Evolutionary conservation across 1,140 invertebrate species (phyloP), one percentile per base, ranked within the genome.

Genomic region (Acromyrmex echinatior): DNA sequence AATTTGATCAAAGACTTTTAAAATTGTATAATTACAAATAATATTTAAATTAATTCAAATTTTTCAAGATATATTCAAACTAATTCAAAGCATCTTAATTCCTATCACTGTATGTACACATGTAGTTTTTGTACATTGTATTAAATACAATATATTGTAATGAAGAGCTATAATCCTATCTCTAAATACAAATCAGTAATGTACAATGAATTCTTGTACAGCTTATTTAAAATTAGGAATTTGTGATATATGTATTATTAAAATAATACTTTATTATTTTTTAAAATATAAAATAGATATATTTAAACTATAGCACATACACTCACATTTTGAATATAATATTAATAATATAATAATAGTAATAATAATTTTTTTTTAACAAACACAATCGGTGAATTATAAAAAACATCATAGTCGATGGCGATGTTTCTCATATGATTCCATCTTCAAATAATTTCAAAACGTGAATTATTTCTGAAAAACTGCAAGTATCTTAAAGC

Each of bases 231-330:
- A 31, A 35, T 2, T 3, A 65, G 21, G 49, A 80, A 80, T 58
- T 4, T 28, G 60, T 81, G 77, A 86, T 28, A 77, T 89, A 66
- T 68, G 76, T 87, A 92, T 88, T 87, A 88, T 51, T 14, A 31
- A 66, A 78, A 92, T 89, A 91, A 87, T 82, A 88, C 77, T 85
- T 89, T 45, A 35, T 90, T 90, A 68, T 87, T 70, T 80, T 80
- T 94, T 94, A 94, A 94, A 39, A 94, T 93, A 94, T 94, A 94
- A 91, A 91, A 94, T 92, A 94, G 91, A 21, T 21, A 91, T 93
- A 93, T 94, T 93, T 7, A 92, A 94, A 94, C 91, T 94, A 92
- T 92, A 91, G 92, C 94, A 94, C 93, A 94, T 86, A 94, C 93
- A 94, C 85, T 92, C 74, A 92, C 93, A 78, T 93, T 91, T 88